Evolutionary conservation across 2,888 invertebrate genomes (phyloP), one percentile per base, ranked within the genome.

Genomic region (Caenorhabditis sp.): DNA sequence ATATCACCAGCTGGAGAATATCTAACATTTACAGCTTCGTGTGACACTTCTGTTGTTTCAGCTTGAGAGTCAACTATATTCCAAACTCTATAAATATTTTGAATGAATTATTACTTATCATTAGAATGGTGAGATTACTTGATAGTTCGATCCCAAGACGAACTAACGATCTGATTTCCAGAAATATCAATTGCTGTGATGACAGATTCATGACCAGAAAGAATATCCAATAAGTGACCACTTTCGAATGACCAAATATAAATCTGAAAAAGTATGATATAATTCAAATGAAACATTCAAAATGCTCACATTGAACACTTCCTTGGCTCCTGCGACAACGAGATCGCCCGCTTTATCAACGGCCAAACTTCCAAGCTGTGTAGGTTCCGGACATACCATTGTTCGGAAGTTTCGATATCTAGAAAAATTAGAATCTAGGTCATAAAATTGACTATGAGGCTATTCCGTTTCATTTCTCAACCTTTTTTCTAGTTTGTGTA

Each of bases 401-500:
- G 97, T 99, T 58, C 95, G 92, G 90, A 99, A 99, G 89, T 99
- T 99, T 51, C 97, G 93, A 89, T 99, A 99, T 83, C 97, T 94
- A n/a, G n/a, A n/a, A n/a, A n/a, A n/a, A n/a, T n/a, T n/a, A n/a
- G n/a, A n/a, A n/a, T n/a, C n/a, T n/a, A n/a, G n/a, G n/a, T n/a
- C n/a, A n/a, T n/a, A n/a, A n/a, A n/a, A n/a, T n/a, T n/a, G n/a
- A n/a, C n/a, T n/a, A n/a, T n/a, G n/a, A n/a, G n/a, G n/a, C n/a
- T n/a, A n/a, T n/a, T n/a, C n/a, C n/a, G n/a, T n/a, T n/a, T n/a
- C n/a, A n/a, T n/a, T n/a, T n/a, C n/a, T n/a, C n/a, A n/a, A n/a
- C n/a, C n/a, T n/a, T n/a, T n/a, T n/a, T n/a, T n/a, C n/a, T n/a
- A n/a, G n/a, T n/a, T n/a, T n/a, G n/a, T n/a, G n/a, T n/a, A n/a